Percentiles rank a stretch among this genome's conserved stretches.
Evolutionary conservation across 2,113 vertebrate species (phyloP).

Genomic region (Cisticola juncidis): DNA sequence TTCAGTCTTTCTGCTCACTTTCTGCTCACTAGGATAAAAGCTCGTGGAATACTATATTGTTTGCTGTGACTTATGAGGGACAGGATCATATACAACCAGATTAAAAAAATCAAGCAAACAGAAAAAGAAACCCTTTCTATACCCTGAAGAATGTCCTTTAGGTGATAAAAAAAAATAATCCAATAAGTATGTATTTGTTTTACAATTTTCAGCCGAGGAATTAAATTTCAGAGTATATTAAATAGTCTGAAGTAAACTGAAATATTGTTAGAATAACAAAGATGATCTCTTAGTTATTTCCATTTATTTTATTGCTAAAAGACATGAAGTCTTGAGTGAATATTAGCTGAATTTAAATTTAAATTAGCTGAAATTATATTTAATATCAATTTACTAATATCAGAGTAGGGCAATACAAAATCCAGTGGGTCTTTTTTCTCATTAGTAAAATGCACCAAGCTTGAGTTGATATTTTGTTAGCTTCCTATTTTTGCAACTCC

Average conservation of each 20-base stretch:
- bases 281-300: not conserved
- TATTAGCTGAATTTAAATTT: not conserved
- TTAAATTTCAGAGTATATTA: not conserved
- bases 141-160: not conserved
- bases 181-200: not conserved
- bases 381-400: not conserved
- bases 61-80: not conserved
- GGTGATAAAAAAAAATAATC: not conserved
- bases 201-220: not conserved
- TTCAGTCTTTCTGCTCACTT: slow-evolving; percentile 54
- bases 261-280: not conserved
- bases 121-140: not conserved
- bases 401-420: not conserved
- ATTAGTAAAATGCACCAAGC: not conserved
- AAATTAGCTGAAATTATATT: too few relatives aligned
- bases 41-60: slow-evolving; percentile 1
- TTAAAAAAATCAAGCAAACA: not conserved
- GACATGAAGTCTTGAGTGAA: not conserved
- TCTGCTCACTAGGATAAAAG: slow-evolving; percentile 49
- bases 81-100: not conserved
- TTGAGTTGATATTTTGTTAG: not conserved
- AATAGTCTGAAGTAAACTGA: not conserved
- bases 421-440: not conserved
- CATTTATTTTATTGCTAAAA: not conserved
- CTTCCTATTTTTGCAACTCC: not conserved